These are phyloP conservation scores for Drosophila buzzatii DNA, from an alignment of 2,888 invertebrate genomes.

Conservation along the genomic window DNA sequence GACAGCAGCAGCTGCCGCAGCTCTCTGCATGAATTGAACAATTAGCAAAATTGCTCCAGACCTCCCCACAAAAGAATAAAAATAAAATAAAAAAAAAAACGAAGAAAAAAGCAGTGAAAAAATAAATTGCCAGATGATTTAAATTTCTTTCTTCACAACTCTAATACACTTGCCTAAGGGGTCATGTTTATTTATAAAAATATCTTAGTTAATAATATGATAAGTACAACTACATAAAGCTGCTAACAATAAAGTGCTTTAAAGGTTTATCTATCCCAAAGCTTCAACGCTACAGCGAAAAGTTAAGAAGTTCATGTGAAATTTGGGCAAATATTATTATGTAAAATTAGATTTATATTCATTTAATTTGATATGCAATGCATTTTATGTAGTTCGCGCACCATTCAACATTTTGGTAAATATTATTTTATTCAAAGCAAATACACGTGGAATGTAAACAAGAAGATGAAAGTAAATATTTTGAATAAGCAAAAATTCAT, in stretches of 20 bases:
- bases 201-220: not conserved
- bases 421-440: conserved; percentile 1
- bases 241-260: not conserved
- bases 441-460: not conserved
- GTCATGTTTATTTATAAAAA: not conserved
- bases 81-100: not conserved
- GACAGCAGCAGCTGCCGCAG: conserved; percentile 29
- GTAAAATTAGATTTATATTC: not conserved
- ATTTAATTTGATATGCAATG: not conserved
- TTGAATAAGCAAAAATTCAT: not conserved
- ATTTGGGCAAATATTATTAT: not conserved
- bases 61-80: not conserved
- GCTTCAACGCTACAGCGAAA: not conserved
- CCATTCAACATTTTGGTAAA: not conserved
- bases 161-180: not conserved
- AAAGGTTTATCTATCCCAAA: too few species aligned
- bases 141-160: conserved; percentile 16
- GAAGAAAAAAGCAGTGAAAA: conserved; percentile 11
- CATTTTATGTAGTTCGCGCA: not conserved
- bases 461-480: not conserved
- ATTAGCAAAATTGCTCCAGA: conserved; percentile 60
- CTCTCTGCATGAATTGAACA: conserved; percentile 61
- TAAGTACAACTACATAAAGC: not conserved
- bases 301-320: not conserved
- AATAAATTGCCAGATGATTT: conserved; percentile 32